phyloP scores from a whole-genome alignment of 2,797 vertebrate genomes.

The Ataeniobius toweri region DNA sequence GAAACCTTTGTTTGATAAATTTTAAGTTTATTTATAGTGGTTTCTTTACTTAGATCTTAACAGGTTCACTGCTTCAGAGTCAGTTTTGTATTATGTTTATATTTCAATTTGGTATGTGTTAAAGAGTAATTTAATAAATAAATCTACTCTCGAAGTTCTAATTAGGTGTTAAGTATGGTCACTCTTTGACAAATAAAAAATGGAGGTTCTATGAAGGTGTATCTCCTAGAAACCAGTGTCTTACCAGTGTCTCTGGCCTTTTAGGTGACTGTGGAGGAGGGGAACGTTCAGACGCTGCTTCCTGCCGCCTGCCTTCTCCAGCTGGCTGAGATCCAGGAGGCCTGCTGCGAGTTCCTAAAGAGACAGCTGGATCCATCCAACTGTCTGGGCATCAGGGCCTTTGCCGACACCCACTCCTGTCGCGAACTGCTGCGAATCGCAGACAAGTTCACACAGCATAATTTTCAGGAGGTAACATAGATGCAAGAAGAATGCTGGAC shows the following conservation, averaged over 20 bases:
- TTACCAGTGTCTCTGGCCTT: not conserved
- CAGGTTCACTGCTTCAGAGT: too few species aligned
- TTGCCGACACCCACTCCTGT: conserved; percentile 98
- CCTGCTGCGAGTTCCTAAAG: conserved; percentile 98
- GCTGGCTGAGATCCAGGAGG: conserved; percentile 98
- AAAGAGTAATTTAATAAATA: too few species aligned
- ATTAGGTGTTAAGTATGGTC: not conserved
- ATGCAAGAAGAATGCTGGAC: not conserved
- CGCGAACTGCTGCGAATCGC: conserved; percentile 95
- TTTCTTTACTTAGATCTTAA: too few species aligned
- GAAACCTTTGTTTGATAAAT: not conserved
- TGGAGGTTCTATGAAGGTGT: not conserved
- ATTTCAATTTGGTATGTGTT: too few species aligned
- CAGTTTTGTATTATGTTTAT: too few species aligned
- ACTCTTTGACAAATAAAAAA: too few species aligned
- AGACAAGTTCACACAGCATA: conserved; percentile 99
- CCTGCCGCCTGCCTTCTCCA: conserved; percentile 97
- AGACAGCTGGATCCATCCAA: conserved; percentile 98
- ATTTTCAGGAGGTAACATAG: conserved; percentile 93
- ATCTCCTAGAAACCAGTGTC: not conserved
- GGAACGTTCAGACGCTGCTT: conserved; percentile 97
- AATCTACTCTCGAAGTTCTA: not conserved
- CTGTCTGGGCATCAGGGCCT: conserved; percentile 97
- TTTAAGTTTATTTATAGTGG: not conserved
- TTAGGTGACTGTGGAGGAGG: conserved; percentile 96